Evolutionary conservation across 2,888 invertebrate genomes (phyloP), one percentile per base, ranked within the genome.

Genomic region (Amphipyra berbera): DNA sequence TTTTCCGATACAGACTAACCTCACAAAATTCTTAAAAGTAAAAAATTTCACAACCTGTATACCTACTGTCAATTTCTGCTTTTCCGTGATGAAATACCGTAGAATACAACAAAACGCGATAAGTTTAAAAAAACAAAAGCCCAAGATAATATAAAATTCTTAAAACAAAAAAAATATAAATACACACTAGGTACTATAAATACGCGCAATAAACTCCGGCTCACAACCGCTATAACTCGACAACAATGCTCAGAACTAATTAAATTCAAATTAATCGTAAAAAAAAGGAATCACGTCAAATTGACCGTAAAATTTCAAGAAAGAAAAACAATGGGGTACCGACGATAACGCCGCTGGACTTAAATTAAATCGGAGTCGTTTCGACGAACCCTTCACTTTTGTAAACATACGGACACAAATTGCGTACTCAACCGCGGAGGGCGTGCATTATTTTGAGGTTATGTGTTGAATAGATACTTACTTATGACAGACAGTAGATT

Each of bases 311-410:
- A 94, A 92, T 92, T 93, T 90, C 87, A 85, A 89, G 88, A 93
- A 94, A 94, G 94, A 95, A 95, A 94, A 94, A 94, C 94, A 95
- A 94, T 94, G 93, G 93, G 84, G 88, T 85, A 83, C 85, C 87
- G 85, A 80, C 93, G 94, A 94, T 94, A 94, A 92, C 93, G 92
- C 88, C 77, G 86, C 86, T 79, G 86, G 93, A 91, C 93, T 93
- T 94, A 93, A 94, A 94, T 94, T 94, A 94, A 94, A 94, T 91
- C 93, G 88, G 88, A 88, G 90, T 87, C 87, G 91, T 91, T 93
- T 90, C 90, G 86, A 89, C 88, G 86, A 92, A 94, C 93, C 94
- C 94, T 94, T 94, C 90, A 90, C 78, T 85, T 79, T 62, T 77
- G 83, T 60, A 82, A 83, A 88, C 86, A 80, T 68, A 90, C 86